Evolutionary conservation across 2,113 vertebrate genomes (phyloP).

Genomic region (Hypomesus transpacificus): DNA sequence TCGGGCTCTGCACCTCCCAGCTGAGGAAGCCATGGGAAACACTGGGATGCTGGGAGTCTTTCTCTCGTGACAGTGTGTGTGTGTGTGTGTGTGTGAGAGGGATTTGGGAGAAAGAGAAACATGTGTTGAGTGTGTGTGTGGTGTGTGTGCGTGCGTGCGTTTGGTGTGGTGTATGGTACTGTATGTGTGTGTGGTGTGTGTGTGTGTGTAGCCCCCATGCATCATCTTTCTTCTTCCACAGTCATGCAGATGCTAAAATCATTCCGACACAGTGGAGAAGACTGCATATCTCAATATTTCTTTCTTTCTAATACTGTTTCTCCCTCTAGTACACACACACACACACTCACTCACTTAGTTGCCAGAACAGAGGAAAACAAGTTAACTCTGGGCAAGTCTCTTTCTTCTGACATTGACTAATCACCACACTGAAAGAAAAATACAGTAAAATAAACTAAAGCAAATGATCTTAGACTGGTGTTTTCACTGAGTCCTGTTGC

Average conservation of each 20-base stretch:
- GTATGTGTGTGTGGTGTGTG: neutral
- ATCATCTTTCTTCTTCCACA: neutral
- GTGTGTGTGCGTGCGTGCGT: conserved; percentile 5
- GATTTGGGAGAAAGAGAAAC: too few relatives aligned
- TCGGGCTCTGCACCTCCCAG: neutral
- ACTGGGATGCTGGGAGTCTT: neutral
- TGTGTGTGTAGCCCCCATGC: neutral
- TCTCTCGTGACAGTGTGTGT: too few relatives aligned
- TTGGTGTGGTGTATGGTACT: neutral
- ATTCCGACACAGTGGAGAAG: neutral
- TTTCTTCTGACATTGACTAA: conserved; percentile 6
- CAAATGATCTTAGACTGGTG: neutral
- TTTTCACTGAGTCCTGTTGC: conserved; percentile 10
- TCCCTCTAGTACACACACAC: neutral
- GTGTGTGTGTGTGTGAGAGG: too few relatives aligned
- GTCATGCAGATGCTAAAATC: neutral
- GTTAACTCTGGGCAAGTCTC: neutral
- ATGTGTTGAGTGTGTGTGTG: neutral
- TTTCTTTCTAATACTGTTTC: neutral
- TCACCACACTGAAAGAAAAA: conserved; percentile 13
- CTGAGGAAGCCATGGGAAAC: neutral
- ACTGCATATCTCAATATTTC: neutral
- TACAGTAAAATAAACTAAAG: neutral
- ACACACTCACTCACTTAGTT: neutral
- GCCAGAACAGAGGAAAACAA: neutral